These are phyloP conservation scores for Anoplolepis gracilipes DNA, from an alignment of 1,140 invertebrate genomes.

Conservation along the genomic window DNA sequence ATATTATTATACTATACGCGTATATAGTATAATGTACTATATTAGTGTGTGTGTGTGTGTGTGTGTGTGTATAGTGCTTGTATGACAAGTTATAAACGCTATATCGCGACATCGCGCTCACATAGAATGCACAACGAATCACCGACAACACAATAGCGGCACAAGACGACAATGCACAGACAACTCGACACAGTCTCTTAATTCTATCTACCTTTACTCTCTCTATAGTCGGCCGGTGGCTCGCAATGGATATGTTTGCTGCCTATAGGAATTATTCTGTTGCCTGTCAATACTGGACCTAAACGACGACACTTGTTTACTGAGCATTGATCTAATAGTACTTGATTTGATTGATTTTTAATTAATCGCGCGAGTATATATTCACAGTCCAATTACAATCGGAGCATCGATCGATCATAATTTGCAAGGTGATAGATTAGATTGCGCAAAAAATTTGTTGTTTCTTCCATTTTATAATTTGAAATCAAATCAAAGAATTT, in stretches of 20 bases:
- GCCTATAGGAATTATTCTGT: conserved; percentile 91
- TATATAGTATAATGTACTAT: no score
- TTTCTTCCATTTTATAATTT: background rate
- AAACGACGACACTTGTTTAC: conserved; percentile 72
- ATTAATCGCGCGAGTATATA: conserved; percentile 15
- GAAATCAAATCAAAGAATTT: background rate
- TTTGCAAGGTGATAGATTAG: background rate
- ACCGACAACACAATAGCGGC: conserved; percentile 6
- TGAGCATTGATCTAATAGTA: conserved; percentile 9
- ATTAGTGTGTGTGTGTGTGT: no score
- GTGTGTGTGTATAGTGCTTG: no score
- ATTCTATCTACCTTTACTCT: conserved; percentile 78
- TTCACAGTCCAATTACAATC: background rate
- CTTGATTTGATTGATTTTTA: background rate
- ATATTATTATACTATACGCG: no score
- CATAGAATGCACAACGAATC: conserved; percentile 38
- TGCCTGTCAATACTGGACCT: conserved; percentile 88
- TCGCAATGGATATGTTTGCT: conserved; percentile 92
- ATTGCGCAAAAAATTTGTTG: background rate
- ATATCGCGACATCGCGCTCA: conserved; percentile 2
- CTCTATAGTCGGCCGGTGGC: conserved; percentile 88
- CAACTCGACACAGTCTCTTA: conserved; percentile 19
- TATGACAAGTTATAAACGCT: background rate
- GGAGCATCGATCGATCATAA: background rate
- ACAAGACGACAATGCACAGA: conserved; percentile 43